A percentile compares a stretch with the other conserved stretches of the same genome.
phyloP scores from a whole-genome alignment of 2,888 invertebrate species.

The Eristalis tenax region DNA sequence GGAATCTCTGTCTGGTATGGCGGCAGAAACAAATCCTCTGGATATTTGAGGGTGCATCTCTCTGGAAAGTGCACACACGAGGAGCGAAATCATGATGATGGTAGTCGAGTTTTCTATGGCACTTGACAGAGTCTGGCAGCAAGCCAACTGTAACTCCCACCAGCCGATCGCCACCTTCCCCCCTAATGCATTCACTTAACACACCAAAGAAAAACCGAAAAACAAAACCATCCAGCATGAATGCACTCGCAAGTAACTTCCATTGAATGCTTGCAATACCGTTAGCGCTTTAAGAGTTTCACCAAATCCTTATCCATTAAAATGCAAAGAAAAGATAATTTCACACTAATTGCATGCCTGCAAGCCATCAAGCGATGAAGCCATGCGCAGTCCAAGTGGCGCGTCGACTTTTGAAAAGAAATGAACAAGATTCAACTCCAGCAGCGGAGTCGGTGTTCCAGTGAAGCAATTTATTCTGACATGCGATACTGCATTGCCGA shows the following conservation, averaged over 20 bases:
- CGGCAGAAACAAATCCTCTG: too few relatives aligned
- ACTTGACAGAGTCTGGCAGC: too few relatives aligned
- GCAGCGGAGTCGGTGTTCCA: not conserved
- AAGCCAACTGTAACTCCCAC: too few relatives aligned
- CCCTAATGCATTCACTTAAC: not conserved
- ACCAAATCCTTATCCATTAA: constrained; percentile 18
- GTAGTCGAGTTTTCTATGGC: too few relatives aligned
- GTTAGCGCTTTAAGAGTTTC: constrained; percentile 1
- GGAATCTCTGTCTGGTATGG: too few relatives aligned
- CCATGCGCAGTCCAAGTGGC: not conserved
- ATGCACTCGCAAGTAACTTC: not conserved
- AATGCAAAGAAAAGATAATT: constrained; percentile 10
- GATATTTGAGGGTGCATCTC: too few relatives aligned
- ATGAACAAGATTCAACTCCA: not conserved
- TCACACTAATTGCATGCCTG: constrained; percentile 20
- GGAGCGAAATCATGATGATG: too few relatives aligned
- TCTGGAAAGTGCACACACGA: too few relatives aligned
- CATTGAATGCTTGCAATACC: not conserved
- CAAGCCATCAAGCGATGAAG: constrained; percentile 10
- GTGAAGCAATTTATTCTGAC: constrained; percentile 24
- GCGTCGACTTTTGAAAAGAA: not conserved
- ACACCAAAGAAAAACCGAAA: not conserved
- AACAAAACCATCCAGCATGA: not conserved
- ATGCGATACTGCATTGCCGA: constrained; percentile 13
- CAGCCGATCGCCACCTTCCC: too few relatives aligned